These are phyloP conservation scores for Sylvilagus bachmani DNA, from an alignment of 2,113 vertebrate species.

Conservation along the genomic window DNA sequence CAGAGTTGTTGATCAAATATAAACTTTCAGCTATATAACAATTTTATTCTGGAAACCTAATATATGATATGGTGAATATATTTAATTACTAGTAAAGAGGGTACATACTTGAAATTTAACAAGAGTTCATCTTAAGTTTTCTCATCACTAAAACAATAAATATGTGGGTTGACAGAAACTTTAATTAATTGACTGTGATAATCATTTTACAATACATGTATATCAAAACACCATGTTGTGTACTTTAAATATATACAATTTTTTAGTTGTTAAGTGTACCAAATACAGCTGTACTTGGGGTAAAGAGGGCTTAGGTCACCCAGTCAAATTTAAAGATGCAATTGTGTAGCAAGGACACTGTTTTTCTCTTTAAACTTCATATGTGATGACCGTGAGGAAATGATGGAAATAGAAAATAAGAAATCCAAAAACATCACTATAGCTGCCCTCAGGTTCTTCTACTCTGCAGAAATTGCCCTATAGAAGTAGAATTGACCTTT, in stretches of 20 bases:
- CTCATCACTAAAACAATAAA: background rate
- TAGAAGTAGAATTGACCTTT: constrained; percentile 23
- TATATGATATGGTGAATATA: background rate
- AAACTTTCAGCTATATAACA: background rate
- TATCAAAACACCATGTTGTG: background rate
- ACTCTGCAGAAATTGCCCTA: background rate
- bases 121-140: background rate
- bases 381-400: background rate
- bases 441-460: background rate
- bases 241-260: background rate
- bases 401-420: background rate
- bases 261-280: background rate
- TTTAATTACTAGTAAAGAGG: background rate
- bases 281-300: no score
- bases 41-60: background rate
- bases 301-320: background rate
- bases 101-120: background rate
- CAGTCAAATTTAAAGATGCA: background rate
- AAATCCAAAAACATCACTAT: background rate
- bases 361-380: background rate
- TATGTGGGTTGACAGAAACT: background rate
- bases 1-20: background rate
- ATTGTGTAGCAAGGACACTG: background rate
- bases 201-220: background rate
- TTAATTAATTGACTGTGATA: background rate